A percentile compares a stretch with the other conserved stretches of the same genome.
Conservation (phyloP, 2,888 invertebrate species). For the Poecilobothrus nobilitatus region DNA sequence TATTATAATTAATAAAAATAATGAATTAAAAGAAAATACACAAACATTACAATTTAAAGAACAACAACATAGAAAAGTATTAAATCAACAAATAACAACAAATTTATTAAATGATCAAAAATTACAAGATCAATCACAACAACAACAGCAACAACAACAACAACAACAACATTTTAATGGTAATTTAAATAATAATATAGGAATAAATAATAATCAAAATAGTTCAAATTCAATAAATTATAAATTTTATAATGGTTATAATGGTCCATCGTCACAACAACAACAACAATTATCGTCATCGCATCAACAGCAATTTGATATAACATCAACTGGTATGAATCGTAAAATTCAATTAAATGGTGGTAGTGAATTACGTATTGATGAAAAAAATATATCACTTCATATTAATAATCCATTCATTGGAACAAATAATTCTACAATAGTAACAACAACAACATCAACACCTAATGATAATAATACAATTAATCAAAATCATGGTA, state of each 20-base stretch:
- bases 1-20: not conserved
- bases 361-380: slow-evolving; percentile 26
- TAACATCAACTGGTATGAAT: slow-evolving; percentile 20
- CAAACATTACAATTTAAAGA: slow-evolving; percentile 13
- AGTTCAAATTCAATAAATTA: slow-evolving; percentile 16
- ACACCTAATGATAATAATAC: not conserved
- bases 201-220: slow-evolving; percentile 17
- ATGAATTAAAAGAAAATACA: not conserved
- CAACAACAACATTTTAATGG: slow-evolving; percentile 12
- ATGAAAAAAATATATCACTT: slow-evolving; percentile 27
- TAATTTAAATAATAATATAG: slow-evolving; percentile 13
- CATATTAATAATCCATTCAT: slow-evolving; percentile 28
- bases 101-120: not conserved
- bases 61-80: slow-evolving; percentile 20
- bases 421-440: not conserved
- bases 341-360: slow-evolving; percentile 27
- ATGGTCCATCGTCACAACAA: slow-evolving; percentile 7
- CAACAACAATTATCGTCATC: slow-evolving; percentile 14
- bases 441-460: not conserved
- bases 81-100: slow-evolving; percentile 19
- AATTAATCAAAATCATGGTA: slow-evolving; percentile 12
- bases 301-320: slow-evolving; percentile 21
- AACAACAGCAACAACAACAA: slow-evolving; percentile 11
- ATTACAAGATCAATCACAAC: slow-evolving; percentile 25
- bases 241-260: not conserved